Evolutionary conservation across 1,140 invertebrate species (phyloP), one percentile per base, ranked within the genome.

Genomic region (Drosophila hydei): DNA sequence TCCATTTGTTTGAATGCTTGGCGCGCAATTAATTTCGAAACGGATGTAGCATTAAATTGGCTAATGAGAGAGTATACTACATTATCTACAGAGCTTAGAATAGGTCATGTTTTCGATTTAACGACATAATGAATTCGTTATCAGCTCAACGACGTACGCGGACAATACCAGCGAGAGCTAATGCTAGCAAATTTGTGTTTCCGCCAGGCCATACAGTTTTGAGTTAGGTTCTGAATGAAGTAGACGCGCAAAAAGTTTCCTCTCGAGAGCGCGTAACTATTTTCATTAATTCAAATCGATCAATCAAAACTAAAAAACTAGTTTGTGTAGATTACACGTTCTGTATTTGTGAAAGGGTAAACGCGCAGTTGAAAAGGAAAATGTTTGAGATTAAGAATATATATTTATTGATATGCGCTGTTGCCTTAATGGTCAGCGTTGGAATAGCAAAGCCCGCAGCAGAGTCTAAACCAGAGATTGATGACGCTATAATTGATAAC

Each of bases 61-160:
- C 23, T 7, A 56, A 61, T 75, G 54, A 75, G 62, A 56, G 16
- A 56, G 6, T 38, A 56, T 42, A 43, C 5, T 3, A 16, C 18
- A 78, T 70, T 60, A 58, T 52, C 60, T 40, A 1, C 8, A 16
- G 16, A 43, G 33, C 51, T 65, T 75, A 48, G 59, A 67, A 58
- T 83, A 81, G 71, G 78, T 80, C 74, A 77, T 78, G 75, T 60
- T 51, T 70, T 60, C 25, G 47, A 40, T 30, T 59, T 47, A 47
- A 36, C 27, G 27, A 23, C 23, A 65, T 48, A 40, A 65, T 40
- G 7, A 16, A 50, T 27, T 30, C 30, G 42, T 59, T 68, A 68
- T 68, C 64, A 52, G 47, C 25, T 8, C 43, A 23, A 21, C 43
- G 8, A 12, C 40, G 12, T n/a, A 11, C 30, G 42, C 19, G 56